phyloP scores from a whole-genome alignment of 2,888 invertebrate species.

The Dendrolimus pini region DNA sequence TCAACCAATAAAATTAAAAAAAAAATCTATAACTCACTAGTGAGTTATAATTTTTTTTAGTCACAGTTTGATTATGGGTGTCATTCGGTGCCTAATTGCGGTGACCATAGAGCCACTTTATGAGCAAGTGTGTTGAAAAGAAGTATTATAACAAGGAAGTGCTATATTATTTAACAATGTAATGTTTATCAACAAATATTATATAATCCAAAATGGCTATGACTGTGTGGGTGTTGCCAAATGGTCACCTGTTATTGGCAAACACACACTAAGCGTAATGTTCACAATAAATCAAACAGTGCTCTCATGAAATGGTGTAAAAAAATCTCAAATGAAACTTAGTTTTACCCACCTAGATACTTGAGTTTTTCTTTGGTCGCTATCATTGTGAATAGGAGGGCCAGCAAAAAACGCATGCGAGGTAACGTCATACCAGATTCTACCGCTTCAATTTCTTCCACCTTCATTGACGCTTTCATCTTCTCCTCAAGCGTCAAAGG shows the following conservation, averaged over 20 bases:
- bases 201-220: conserved; percentile 22
- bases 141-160: conserved; percentile 3
- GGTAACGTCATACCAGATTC: conserved; percentile 80
- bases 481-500: conserved; percentile 38
- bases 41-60: too few relatives aligned
- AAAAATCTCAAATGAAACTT: conserved; percentile 23
- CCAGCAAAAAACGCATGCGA: conserved; percentile 86
- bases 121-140: too few relatives aligned
- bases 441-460: conserved; percentile 49
- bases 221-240: conserved; percentile 27
- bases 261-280: conserved; percentile 65
- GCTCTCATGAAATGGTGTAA: conserved; percentile 43
- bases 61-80: too few relatives aligned
- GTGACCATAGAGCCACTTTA: too few relatives aligned
- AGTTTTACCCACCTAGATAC: conserved; percentile 82
- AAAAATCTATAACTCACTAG: too few relatives aligned
- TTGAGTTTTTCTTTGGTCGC: conserved; percentile 87
- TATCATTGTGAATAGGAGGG: conserved; percentile 88
- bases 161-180: conserved; percentile 1
- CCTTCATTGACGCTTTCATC: conserved; percentile 32
- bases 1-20: too few relatives aligned
- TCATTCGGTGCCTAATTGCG: too few relatives aligned
- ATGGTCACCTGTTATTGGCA: conserved; percentile 52
- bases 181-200: background rate
- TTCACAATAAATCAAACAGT: conserved; percentile 54